phyloP scores from a whole-genome alignment of 2,888 invertebrate genomes.

The Rotaria socialis region DNA sequence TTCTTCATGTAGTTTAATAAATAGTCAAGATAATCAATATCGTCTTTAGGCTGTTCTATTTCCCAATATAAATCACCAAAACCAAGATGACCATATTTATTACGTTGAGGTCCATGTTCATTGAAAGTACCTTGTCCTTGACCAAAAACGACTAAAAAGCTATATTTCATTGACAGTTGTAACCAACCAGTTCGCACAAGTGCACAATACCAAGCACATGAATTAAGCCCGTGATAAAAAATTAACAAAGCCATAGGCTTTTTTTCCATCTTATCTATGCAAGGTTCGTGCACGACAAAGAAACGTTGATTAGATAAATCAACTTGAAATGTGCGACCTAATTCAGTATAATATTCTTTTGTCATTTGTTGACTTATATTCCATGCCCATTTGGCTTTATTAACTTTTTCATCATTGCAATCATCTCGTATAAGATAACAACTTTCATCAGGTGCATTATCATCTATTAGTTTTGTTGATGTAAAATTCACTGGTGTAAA shows the following conservation, averaged over 20 bases:
- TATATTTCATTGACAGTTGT: not conserved
- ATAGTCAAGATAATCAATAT: not conserved
- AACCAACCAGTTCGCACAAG: not conserved
- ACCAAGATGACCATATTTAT: not conserved
- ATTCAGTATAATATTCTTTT: not conserved
- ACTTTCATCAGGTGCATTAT: not conserved
- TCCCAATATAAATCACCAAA: slow-evolving; percentile 25
- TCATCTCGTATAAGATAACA: not conserved
- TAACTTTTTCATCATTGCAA: not conserved
- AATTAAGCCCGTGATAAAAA: not conserved
- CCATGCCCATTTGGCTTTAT: not conserved
- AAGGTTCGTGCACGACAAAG: not conserved
- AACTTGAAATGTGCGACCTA: not conserved
- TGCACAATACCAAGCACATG: slow-evolving; percentile 4
- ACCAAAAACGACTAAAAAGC: not conserved
- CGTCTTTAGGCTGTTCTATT: not conserved
- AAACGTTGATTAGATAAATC: not conserved
- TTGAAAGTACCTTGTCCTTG: slow-evolving; percentile 4
- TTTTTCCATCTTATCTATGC: not conserved
- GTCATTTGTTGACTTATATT: not conserved
- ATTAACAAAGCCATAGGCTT: not conserved
- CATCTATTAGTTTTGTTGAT: not conserved
- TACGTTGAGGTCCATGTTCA: not conserved
- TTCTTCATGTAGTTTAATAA: not conserved
- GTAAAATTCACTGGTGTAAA: not conserved